Base-by-base conservation (phyloP, 2,113 vertebrate genomes). In the Greenwoodochromis staneri region DNA sequence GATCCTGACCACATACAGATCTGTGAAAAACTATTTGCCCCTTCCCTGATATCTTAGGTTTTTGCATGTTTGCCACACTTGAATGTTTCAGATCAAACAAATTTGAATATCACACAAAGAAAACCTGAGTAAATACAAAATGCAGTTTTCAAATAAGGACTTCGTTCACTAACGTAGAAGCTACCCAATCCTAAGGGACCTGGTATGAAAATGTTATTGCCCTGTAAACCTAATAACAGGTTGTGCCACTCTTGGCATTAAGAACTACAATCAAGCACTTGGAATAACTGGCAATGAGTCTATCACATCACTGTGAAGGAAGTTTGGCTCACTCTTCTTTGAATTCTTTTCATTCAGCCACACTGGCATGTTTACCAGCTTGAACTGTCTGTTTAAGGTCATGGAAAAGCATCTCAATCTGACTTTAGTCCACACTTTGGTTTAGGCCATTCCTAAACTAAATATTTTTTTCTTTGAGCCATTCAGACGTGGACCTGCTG, bases 401-500 rank as follows among this genome's bases (percentile, higher is more conserved):
- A 21, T 38, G 61, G 3, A n/a, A n/a, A 66, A 66, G 6, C 31
- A 36, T 66, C 31, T 36, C 31, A 66, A 36, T 66, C 31, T 8
- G 61, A 66, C 17, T 38, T 66, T 6, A 38, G 61, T 66, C 17
- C 31, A n/a, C 17, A 66, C 61, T 66, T 66, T 66, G 61, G 61
- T 36, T n/a, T 66, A 66, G 57, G 17, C 59, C 29, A 63, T 34
- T 36, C 61, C 61, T 38, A n/a, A 66, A n/a, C 61, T 66, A 38
- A 66, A 38, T 38, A 2, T 36, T 12, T 66, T 24, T 63, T 63
- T 36, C 0, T 7, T 36, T 63, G 59, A 66, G 0, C 9, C 17
- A 36, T 36, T 69, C 34, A 69, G 19, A 69, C 10, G 4, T 13
- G 63, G 19, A 69, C 63, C 4, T 24, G n/a, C 53, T 12, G 53